A percentile compares a stretch with the other conserved stretches of the same genome.
Evolutionary conservation across 1,140 invertebrate species (phyloP).

Genomic region (Metaphire vulgaris): DNA sequence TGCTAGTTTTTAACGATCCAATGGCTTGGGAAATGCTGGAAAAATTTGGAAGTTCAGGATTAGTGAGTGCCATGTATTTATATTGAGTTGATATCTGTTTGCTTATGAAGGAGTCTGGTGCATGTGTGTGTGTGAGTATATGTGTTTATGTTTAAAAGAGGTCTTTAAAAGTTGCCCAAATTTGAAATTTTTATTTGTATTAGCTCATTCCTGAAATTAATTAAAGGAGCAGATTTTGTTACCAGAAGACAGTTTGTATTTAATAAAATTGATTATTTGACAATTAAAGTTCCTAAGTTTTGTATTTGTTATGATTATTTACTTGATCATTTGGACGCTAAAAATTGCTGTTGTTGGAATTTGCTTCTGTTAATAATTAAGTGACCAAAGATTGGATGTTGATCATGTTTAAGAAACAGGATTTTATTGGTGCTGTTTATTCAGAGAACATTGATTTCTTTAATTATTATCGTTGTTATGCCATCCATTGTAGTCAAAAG

Average conservation of each 20-base stretch:
- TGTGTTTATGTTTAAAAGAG: too few relatives aligned
- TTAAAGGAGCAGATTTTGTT: neutral
- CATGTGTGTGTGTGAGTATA: neutral
- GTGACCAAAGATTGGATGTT: neutral
- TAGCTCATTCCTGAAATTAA: too few relatives aligned
- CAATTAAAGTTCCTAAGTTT: neutral
- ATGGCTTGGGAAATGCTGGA: conserved; percentile 50
- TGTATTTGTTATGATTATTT: neutral
- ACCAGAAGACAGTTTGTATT: neutral
- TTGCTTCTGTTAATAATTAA: neutral
- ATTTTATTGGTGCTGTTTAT: too few relatives aligned
- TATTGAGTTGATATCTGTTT: neutral
- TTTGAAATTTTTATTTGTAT: too few relatives aligned
- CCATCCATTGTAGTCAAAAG: neutral
- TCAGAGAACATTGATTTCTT: too few relatives aligned
- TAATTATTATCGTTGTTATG: neutral
- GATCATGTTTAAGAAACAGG: neutral
- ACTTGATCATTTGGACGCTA: neutral
- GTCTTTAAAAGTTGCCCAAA: too few relatives aligned
- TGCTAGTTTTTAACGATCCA: conserved; percentile 48
- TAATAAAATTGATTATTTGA: neutral
- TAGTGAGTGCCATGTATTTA: conserved; percentile 20
- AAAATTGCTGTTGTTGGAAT: neutral
- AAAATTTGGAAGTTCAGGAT: conserved; percentile 36
- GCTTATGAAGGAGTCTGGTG: neutral